phyloP scores from a whole-genome alignment of 2,797 vertebrate genomes.

The Urosaurus nigricauda region DNA sequence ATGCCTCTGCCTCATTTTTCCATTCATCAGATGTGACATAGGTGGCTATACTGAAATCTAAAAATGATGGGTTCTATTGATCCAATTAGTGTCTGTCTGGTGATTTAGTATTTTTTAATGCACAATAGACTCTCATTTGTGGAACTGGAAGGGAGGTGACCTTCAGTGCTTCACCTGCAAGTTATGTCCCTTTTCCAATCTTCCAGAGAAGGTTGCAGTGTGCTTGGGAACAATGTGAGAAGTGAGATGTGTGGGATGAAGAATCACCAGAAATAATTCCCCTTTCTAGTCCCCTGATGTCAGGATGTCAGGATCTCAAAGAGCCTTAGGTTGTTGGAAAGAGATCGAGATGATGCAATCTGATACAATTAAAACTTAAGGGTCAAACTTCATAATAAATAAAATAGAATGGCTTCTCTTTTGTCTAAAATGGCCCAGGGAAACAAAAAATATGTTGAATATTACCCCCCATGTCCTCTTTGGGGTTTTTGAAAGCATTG shows the following conservation, averaged over 20 bases:
- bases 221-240: neutral
- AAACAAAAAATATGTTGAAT: no score
- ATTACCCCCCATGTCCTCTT: no score
- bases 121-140: neutral
- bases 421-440: no score
- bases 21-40: neutral
- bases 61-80: neutral
- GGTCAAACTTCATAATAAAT: no score
- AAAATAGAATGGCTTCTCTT: no score
- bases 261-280: no score
- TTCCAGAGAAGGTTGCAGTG: no score
- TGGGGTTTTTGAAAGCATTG: no score
- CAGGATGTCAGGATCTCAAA: no score
- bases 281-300: neutral
- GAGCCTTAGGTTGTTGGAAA: neutral
- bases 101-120: neutral
- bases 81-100: neutral
- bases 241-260: neutral
- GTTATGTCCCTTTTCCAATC: neutral
- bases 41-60: no score
- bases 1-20: neutral
- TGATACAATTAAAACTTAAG: neutral
- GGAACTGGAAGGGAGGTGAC: neutral
- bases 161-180: neutral
- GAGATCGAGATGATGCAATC: neutral